Percentiles rank a stretch among this genome's conserved stretches.
Conservation (phyloP, 2,113 vertebrate species). For the Rhinoderma darwinii region DNA sequence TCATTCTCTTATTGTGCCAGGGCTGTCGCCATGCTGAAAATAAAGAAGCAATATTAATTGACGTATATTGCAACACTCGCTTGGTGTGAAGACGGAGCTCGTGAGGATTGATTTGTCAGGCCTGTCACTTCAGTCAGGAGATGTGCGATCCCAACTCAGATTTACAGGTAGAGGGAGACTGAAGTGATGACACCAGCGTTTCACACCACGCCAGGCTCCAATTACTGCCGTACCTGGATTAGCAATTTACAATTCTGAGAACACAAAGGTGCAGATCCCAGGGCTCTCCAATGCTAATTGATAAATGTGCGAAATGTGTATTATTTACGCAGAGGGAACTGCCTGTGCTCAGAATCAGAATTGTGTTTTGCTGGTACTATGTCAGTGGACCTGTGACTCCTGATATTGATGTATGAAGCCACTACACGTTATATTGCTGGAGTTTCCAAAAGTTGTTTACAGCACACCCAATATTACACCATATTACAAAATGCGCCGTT, state of each 20-base stretch:
- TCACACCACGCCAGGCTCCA: constrained; percentile 71
- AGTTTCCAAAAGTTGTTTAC: not conserved
- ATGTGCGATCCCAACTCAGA: constrained; percentile 74
- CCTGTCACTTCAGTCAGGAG: constrained; percentile 79
- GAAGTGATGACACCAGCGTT: constrained; percentile 71
- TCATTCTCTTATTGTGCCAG: constrained; percentile 39
- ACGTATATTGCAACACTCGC: constrained; percentile 76
- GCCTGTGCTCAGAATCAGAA: constrained; percentile 27
- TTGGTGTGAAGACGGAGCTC: constrained; percentile 77
- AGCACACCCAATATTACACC: too few species aligned
- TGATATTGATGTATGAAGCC: not conserved
- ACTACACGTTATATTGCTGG: not conserved
- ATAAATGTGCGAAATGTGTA: constrained; percentile 61
- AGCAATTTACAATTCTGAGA: constrained; percentile 69
- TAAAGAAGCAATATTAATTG: constrained; percentile 78
- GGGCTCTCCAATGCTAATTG: constrained; percentile 65
- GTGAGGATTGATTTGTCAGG: constrained; percentile 78
- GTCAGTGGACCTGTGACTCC: not conserved
- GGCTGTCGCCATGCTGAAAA: constrained; percentile 60
- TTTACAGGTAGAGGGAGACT: constrained; percentile 67
- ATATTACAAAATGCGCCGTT: too few species aligned
- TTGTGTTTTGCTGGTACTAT: constrained; percentile 27
- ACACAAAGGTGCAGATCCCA: constrained; percentile 61
- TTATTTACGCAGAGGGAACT: constrained; percentile 51
- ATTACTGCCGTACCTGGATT: constrained; percentile 72